Conservation (phyloP, 2,888 invertebrate genomes). For the Acanthosepion lycidas region DNA sequence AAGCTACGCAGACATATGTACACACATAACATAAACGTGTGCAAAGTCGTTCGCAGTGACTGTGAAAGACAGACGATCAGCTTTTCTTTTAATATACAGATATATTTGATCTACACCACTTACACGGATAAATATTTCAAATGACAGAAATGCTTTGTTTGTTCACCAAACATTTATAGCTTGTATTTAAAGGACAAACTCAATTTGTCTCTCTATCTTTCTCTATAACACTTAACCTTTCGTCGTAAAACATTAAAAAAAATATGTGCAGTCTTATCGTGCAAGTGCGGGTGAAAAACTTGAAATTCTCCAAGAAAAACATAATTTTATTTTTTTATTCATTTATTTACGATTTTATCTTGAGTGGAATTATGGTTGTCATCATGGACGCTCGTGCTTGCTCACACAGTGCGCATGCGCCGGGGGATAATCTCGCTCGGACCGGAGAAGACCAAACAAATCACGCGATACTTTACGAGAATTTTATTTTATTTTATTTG, state of each 20-base stretch:
- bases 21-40: too few species aligned
- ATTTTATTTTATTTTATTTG: slow-evolving; percentile 16
- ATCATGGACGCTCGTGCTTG: neutral
- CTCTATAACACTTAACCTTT: neutral
- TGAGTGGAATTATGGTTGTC: slow-evolving; percentile 33
- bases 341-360: neutral
- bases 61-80: too few species aligned
- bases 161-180: neutral
- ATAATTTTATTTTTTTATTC: neutral
- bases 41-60: too few species aligned
- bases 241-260: neutral
- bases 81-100: too few species aligned
- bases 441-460: neutral
- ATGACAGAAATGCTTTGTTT: neutral
- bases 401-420: neutral
- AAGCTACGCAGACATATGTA: too few species aligned
- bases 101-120: neutral
- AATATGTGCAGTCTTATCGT: neutral
- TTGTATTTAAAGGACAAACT: neutral
- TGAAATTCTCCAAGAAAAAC: neutral
- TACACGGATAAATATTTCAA: neutral
- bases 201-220: neutral
- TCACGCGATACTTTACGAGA: slow-evolving; percentile 33
- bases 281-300: neutral
- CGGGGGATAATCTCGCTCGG: neutral